Evolutionary conservation across 1,140 invertebrate genomes (phyloP).

Genomic region (Gonatopus flavifemur): DNA sequence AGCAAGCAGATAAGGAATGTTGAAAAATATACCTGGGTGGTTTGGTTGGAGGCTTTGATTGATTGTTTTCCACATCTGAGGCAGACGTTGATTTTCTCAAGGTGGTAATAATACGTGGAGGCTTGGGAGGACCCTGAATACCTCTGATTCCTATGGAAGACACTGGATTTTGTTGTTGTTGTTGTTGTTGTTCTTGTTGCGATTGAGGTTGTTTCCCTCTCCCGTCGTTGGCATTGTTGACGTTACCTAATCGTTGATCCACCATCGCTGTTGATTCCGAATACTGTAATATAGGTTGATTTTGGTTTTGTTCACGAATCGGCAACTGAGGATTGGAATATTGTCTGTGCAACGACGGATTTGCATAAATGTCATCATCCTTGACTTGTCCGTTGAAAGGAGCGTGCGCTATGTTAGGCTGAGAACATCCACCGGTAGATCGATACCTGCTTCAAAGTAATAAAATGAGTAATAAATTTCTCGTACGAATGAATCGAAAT

Average conservation of each 20-base stretch:
- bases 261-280: conserved; percentile 13
- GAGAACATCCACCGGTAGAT: conserved; percentile 21
- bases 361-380: conserved; percentile 12
- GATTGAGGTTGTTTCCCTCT: not conserved
- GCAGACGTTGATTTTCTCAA: conserved; percentile 39
- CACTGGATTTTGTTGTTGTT: conserved; percentile 42
- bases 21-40: conserved; percentile 38
- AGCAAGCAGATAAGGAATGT: too few relatives aligned
- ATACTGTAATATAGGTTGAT: not conserved
- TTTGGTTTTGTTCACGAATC: conserved; percentile 22
- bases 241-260: not conserved
- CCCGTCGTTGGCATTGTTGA: not conserved
- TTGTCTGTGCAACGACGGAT: conserved; percentile 37
- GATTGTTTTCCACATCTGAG: conserved; percentile 34
- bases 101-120: conserved; percentile 47
- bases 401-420: conserved; percentile 17
- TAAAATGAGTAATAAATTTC: conserved; percentile 1
- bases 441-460: conserved; percentile 23
- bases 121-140: conserved; percentile 45
- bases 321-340: conserved; percentile 48
- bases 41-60: conserved; percentile 35
- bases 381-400: conserved; percentile 15
- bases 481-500: not conserved
- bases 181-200: conserved; percentile 18
- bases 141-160: conserved; percentile 40